Base-by-base conservation (phyloP, 2,888 invertebrate species). In the Anaspis maculata region DNA sequence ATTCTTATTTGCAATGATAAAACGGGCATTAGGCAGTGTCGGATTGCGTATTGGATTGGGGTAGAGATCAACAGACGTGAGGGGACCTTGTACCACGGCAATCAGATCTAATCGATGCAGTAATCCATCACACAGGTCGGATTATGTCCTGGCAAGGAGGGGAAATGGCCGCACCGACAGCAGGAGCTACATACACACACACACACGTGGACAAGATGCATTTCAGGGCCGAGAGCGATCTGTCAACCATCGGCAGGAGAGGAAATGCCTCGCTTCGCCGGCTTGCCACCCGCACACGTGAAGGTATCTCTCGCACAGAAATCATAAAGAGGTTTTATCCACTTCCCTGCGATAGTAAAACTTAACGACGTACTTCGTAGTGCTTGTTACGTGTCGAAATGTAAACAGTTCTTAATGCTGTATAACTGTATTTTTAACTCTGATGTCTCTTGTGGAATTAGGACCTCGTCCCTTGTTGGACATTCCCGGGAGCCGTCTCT, bases 91-190 rank as follows among this genome's bases (percentile, higher is more conserved):
- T 44, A 44, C 25, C n/a, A 14, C 48, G 53, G 59, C 61, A 63
- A 64, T 65, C 65, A 61, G 54, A 52, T 61, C 60, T 65, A 65
- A 65, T 65, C 64, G 64, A 65, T 62, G 58, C 53, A 51, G 61
- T 64, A 65, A 65, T 65, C 65, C 62, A 65, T 65, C 64, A 65
- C 60, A 56, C 48, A 53, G 55, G 54, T 56, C 52, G 52, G 56
- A 49, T 56, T 57, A 54, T 39, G 47, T 47, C 41, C 48, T 10
- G 34, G 25, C n/a, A 26, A 27, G 10, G 28, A 33, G 34, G 29
- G 40, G 38, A 37, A 47, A 44, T 44, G 48, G 46, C 51, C 48
- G 48, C 45, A 47, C 45, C 46, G 43, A 41, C 47, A 31, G 38
- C 24, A n/a, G n/a, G n/a, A n/a, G n/a, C n/a, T n/a, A n/a, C n/a